phyloP scores from a whole-genome alignment of 30 jellyfish, hydroid and myxozoan genomes.

The Hydra vulgaris region DNA sequence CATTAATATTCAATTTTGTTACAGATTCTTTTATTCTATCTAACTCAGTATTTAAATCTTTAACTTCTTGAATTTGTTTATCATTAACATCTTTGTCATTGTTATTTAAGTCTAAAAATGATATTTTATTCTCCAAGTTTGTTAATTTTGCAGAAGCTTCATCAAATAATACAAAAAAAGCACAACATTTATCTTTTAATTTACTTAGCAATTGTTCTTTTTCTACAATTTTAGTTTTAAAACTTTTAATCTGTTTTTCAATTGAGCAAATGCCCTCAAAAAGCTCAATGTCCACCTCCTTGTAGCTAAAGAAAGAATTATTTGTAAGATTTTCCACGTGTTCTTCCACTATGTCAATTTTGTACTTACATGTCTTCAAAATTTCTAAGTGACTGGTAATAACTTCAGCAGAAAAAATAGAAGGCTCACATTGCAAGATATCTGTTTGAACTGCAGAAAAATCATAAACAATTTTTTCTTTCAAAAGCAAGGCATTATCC shows the following conservation, averaged over 20 bases:
- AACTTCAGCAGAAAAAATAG: not conserved
- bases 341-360: slow-evolving; percentile 17
- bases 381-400: not conserved
- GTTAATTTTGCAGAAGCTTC: slow-evolving; percentile 35
- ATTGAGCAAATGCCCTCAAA: not conserved
- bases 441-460: not conserved
- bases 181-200: slow-evolving; percentile 32
- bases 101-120: slow-evolving; percentile 55
- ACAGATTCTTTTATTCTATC: slow-evolving; percentile 74
- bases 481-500: slow-evolving; percentile 16
- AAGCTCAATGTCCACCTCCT: slow-evolving; percentile 3
- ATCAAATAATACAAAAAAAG: slow-evolving; percentile 29
- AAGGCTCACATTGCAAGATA: not conserved
- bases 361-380: not conserved
- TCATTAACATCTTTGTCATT: slow-evolving; percentile 55
- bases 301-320: not conserved
- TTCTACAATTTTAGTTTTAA: slow-evolving; percentile 34
- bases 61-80: slow-evolving; percentile 69
- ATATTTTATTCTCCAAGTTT: slow-evolving; percentile 43
- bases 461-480: slow-evolving; percentile 14
- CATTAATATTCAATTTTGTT: slow-evolving; percentile 41
- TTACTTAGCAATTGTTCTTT: slow-evolving; percentile 34
- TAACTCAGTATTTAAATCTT: slow-evolving; percentile 27
- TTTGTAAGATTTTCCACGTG: slow-evolving; percentile 19
- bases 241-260: not conserved